Evolutionary conservation across 2,797 vertebrate genomes (phyloP).

Genomic region (Phrynocephalus forsythii): DNA sequence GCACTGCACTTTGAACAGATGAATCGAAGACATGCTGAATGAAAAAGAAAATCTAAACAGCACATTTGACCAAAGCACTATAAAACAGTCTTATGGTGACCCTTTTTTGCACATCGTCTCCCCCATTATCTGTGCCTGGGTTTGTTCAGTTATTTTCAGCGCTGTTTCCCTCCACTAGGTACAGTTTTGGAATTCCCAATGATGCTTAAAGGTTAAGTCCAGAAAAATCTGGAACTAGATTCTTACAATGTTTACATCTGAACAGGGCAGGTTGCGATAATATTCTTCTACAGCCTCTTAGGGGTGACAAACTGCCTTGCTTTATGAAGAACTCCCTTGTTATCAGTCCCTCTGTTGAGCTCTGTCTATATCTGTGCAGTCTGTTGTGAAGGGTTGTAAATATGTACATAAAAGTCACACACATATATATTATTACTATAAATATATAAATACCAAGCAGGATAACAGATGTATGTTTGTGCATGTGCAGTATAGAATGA

Average conservation of each 20-base stretch:
- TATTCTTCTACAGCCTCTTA: slow-evolving; percentile 52
- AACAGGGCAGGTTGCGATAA: slow-evolving; percentile 54
- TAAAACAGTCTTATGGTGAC: slow-evolving; percentile 60
- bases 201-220: slow-evolving; percentile 43
- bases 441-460: slow-evolving; percentile 1
- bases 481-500: slow-evolving; percentile 67
- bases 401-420: slow-evolving; percentile 80
- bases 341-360: slow-evolving; percentile 69
- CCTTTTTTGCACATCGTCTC: slow-evolving; percentile 41
- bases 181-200: slow-evolving; percentile 50
- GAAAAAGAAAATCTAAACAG: slow-evolving; percentile 51
- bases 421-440: slow-evolving; percentile 73
- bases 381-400: slow-evolving; percentile 82
- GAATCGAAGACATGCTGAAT: slow-evolving; percentile 42
- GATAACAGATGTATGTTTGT: not conserved
- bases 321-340: slow-evolving; percentile 73
- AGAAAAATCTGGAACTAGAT: slow-evolving; percentile 59
- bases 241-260: slow-evolving; percentile 64
- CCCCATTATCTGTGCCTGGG: slow-evolving; percentile 52
- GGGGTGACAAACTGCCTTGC: slow-evolving; percentile 67
- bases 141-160: slow-evolving; percentile 47
- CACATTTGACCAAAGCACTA: slow-evolving; percentile 43
- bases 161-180: slow-evolving; percentile 52
- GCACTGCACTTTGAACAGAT: slow-evolving; percentile 59
- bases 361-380: slow-evolving; percentile 81